Base-by-base conservation (phyloP, 1,140 invertebrate genomes). In the Alviniconcha marisindica region DNA sequence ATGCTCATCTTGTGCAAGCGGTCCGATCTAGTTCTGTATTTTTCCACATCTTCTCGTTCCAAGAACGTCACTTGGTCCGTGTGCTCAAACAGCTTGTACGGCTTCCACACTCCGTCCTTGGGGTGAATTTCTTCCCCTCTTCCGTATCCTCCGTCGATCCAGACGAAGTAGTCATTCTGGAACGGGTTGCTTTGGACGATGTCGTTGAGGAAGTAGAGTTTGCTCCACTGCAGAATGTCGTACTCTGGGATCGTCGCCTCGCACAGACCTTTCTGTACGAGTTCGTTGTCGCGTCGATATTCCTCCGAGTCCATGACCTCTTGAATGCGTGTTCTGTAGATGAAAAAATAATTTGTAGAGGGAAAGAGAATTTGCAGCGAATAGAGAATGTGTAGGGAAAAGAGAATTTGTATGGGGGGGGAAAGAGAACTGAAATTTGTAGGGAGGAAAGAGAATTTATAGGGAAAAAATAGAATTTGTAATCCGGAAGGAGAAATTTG, bases 171-270 rank as follows among this genome's bases (percentile, higher is more conserved):
- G 38, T 36, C n/a, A 5, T 42, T 76, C 5, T 81, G 56, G 71
- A 85, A 85, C 31, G 84, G 84, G 51, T 81, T 81, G 40, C 3
- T 4, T 28, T n/a, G 12, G n/a, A 69, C 77, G 40, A 66, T 51
- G 31, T 81, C 74, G 21, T 87, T 42, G 10, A 87, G 33, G 28
- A 84, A 83, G 71, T 87, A 44, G 21, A 87, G 71, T 56, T 87
- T 87, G 31, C 80, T 83, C 31, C 79, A 81, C 77, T 84, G 83
- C 28, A 87, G 7, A 54, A 87, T 87, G 60, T 84, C 85, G 31
- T 87, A 87, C 15, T 87, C 85, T 1, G 83, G 85, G 31, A 81
- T 33, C 15, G 15, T 54, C 0, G 83, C 56, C 71, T 87, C 85
- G 48, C 66, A 74, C 31, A 82, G 77, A 1, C 81, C 48, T n/a